Conservation (phyloP, 2,888 invertebrate species). For the Nineta flava region DNA sequence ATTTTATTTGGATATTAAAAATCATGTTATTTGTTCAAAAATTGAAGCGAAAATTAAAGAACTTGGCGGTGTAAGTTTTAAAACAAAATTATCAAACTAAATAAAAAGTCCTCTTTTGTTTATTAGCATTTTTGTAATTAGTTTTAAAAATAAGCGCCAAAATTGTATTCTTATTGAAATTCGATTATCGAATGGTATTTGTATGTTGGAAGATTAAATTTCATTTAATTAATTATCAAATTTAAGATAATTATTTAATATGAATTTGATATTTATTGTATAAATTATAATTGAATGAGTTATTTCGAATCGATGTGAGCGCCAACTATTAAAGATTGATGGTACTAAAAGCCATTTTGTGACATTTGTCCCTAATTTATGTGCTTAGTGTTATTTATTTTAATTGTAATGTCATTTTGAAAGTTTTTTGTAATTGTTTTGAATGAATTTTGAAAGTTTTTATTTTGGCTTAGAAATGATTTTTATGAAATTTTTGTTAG, state of each 20-base stretch:
- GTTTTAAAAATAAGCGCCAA: neutral
- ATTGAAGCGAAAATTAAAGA: conserved; percentile 52
- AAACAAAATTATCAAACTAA: neutral
- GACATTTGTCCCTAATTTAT: conserved; percentile 4
- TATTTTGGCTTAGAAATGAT: too few relatives aligned
- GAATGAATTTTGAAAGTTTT: too few relatives aligned
- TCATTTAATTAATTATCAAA: too few relatives aligned
- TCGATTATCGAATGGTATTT: too few relatives aligned
- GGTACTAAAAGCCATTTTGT: conserved; percentile 6
- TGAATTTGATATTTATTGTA: too few relatives aligned
- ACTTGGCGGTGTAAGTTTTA: conserved; percentile 51
- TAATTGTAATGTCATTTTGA: too few relatives aligned
- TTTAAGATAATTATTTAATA: too few relatives aligned
- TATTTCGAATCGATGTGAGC: neutral
- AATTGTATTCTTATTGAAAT: too few relatives aligned
- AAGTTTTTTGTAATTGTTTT: neutral
- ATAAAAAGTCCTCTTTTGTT: neutral
- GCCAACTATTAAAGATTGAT: conserved; percentile 1
- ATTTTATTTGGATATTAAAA: conserved; percentile 64
- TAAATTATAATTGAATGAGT: neutral
- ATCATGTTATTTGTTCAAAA: conserved; percentile 44
- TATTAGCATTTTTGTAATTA: conserved; percentile 4
- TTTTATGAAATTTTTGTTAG: too few relatives aligned
- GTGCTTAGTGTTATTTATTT: neutral
- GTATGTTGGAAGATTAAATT: too few relatives aligned